A percentile compares a stretch with the other conserved stretches of the same genome.
Evolutionary conservation across 2,113 vertebrate genomes (phyloP).

Genomic region (Dasyprocta punctata): DNA sequence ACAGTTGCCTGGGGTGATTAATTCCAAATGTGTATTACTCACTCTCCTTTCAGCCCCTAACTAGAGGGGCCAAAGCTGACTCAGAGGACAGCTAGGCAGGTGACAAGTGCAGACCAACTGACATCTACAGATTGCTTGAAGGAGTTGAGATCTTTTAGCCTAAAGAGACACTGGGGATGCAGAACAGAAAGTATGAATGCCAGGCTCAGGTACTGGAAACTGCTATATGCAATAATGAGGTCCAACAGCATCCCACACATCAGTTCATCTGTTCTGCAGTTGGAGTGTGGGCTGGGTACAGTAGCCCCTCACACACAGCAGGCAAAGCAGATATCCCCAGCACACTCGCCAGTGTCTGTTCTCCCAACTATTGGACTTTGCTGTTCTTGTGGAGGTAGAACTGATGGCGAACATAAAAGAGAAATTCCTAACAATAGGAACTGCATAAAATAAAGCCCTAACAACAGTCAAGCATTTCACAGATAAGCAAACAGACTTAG

Average conservation of each 20-base stretch:
- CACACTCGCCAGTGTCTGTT: rapidly evolving
- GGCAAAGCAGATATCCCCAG: rapidly evolving
- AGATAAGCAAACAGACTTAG: neutral
- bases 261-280: rapidly evolving
- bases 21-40: neutral
- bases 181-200: neutral
- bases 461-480: neutral
- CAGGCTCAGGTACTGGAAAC: neutral
- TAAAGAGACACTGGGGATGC: rapidly evolving
- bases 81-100: neutral
- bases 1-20: rapidly evolving
- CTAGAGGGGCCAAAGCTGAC: neutral
- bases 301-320: neutral
- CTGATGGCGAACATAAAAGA: neutral
- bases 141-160: rapidly evolving
- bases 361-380: neutral
- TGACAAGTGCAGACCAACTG: rapidly evolving
- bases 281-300: too few species aligned
- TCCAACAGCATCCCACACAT: neutral
- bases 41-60: neutral
- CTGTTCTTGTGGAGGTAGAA: neutral
- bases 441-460: neutral
- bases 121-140: neutral
- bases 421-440: neutral
- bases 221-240: neutral